Evolutionary conservation across 92 coral and sea anemone species (phyloP).

Genomic region (Chrysogorgia sp.): DNA sequence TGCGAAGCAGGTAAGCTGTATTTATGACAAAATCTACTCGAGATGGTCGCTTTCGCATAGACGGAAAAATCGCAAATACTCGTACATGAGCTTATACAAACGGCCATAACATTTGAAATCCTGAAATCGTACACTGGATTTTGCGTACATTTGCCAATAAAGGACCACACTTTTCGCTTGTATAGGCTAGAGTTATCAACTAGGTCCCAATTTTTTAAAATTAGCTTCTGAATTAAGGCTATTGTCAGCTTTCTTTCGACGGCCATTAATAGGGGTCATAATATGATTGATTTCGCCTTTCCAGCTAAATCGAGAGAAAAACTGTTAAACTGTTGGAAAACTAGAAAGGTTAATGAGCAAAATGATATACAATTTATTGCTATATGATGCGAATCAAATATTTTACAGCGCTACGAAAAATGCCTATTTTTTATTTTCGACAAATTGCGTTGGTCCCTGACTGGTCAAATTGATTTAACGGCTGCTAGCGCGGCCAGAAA

Average conservation of each 20-base stretch:
- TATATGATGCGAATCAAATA: no score
- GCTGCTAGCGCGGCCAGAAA: not conserved
- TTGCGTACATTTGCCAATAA: not conserved
- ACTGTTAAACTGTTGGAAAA: no score
- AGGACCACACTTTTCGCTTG: no score
- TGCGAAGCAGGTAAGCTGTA: slow-evolving; percentile 5
- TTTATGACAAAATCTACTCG: not conserved
- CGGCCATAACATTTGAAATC: not conserved
- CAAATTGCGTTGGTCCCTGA: no score
- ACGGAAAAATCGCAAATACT: not conserved
- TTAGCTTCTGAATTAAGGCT: not conserved
- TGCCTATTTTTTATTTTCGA: no score
- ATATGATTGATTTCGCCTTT: not conserved
- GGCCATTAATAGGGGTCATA: not conserved
- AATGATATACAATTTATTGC: no score
- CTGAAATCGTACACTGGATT: no score
- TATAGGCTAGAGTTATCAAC: no score
- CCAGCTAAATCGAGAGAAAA: not conserved
- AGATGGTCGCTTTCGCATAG: not conserved
- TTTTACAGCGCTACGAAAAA: no score
- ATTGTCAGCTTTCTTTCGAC: not conserved
- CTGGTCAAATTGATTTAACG: no score
- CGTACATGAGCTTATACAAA: not conserved
- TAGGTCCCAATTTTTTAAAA: not conserved
- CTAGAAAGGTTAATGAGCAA: no score